A percentile compares a stretch with the other conserved stretches of the same genome.
These are phyloP conservation scores for Saccopteryx bilineata DNA, from an alignment of 2,113 vertebrate genomes.

Conservation along the genomic window DNA sequence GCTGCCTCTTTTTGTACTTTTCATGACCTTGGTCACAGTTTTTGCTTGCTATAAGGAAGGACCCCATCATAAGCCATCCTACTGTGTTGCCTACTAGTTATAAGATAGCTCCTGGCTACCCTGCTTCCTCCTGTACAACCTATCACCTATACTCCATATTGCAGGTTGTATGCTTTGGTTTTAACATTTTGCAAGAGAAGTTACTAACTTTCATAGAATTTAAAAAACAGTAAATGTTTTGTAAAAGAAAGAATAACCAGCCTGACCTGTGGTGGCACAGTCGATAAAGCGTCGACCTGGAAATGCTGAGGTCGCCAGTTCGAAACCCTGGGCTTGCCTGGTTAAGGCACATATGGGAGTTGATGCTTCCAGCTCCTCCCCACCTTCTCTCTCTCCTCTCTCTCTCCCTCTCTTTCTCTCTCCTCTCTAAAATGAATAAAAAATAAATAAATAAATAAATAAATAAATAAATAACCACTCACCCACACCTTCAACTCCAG, in stretches of 20 bases:
- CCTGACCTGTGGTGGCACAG: too few relatives aligned
- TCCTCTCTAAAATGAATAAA: too few relatives aligned
- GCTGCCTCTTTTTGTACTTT: not conserved
- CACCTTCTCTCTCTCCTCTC: too few relatives aligned
- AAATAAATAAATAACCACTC: not conserved
- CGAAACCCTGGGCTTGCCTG: too few relatives aligned
- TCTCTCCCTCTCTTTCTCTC: too few relatives aligned
- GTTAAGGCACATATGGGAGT: too few relatives aligned
- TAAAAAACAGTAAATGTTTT: constrained; percentile 44
- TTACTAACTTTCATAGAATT: constrained; percentile 25
- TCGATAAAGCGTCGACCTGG: too few relatives aligned
- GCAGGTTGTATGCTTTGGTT: not conserved
- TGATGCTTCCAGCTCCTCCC: too few relatives aligned
- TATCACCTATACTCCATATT: not conserved
- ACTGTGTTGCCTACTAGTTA: not conserved
- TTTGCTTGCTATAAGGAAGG: not conserved
- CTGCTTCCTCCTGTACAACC: not conserved
- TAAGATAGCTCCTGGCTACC: not conserved
- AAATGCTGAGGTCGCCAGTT: too few relatives aligned
- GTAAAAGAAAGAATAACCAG: not conserved
- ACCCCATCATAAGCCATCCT: not conserved
- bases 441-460: too few relatives aligned
- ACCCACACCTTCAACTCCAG: not conserved
- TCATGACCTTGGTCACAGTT: not conserved
- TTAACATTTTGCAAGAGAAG: constrained; percentile 14